Base-by-base conservation (phyloP, 2,797 vertebrate genomes). In the Aplochiton taeniatus region DNA sequence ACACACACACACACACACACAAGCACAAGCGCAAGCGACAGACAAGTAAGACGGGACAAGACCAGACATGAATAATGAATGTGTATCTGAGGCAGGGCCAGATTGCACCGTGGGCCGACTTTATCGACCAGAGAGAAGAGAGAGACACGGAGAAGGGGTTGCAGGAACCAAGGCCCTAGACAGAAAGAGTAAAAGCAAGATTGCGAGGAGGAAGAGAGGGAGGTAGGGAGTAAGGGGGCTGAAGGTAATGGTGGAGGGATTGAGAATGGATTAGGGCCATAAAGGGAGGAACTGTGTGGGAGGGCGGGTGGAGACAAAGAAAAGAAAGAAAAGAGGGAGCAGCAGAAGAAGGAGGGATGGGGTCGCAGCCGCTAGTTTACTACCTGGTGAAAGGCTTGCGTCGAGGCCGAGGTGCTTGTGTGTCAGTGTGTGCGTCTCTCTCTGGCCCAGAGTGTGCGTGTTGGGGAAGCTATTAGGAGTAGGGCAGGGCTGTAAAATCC, bases 41-140 rank as follows among this genome's bases (percentile, higher is more conserved):
- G 6, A 31, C 52, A 31, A 11, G 11, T 7, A 6, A 10, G 18
- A 18, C n/a, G 18, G 11, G 18, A 11, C 16, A 47, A 19, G 48
- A 14, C 63, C 43, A 60, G 51, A 52, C 10, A 65, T 70, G 58
- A 71, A 71, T 71, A 71, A 71, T 61, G 50, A 60, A 72, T 72
- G 58, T 62, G 47, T 48, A 52, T 63, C n/a, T 63, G 66, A 70
- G 55, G 66, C 55, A 72, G 58, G 64, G 62, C 47, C 57, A 62
- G 46, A 41, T 14, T 56, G 55, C 41, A 48, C 31, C 55, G 16
- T 18, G 19, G 43, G 48, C 31, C 63, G 58, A 64, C 63, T 72
- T 63, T 67, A 72, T 63, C 13, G 68, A 70, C 41, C n/a, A 17
- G 14, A 51, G 51, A 14, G 52, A 61, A 43, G n/a, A 18, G 5